A percentile compares a stretch with the other conserved stretches of the same genome.
These are phyloP conservation scores for Omphaloscelis lunosa DNA, from an alignment of 2,888 invertebrate genomes.

Conservation along the genomic window DNA sequence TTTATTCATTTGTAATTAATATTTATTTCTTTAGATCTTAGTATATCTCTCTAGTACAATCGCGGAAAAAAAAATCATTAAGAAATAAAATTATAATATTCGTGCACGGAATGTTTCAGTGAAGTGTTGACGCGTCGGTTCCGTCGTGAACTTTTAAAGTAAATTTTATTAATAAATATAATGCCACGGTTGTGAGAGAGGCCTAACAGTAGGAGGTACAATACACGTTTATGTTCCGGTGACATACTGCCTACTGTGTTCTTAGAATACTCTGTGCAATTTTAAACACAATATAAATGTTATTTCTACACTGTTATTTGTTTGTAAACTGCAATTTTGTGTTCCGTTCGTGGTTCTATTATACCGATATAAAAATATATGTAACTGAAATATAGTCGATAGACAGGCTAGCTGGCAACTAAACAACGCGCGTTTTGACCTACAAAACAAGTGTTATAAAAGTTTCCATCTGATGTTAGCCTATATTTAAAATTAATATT, in stretches of 20 bases:
- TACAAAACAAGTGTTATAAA: conserved; percentile 7
- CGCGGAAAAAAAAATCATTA: conserved; percentile 68
- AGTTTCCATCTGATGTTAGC: not conserved
- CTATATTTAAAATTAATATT: conserved; percentile 31
- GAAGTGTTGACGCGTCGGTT: conserved; percentile 64
- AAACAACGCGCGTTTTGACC: conserved; percentile 15
- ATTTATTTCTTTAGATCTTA: conserved; percentile 67
- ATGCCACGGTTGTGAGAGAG: conserved; percentile 89
- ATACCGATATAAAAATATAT: conserved; percentile 38
- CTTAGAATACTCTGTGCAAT: conserved; percentile 83
- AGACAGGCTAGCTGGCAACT: not conserved
- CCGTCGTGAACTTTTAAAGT: conserved; percentile 68
- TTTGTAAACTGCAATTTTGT: conserved; percentile 72
- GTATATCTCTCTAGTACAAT: conserved; percentile 74
- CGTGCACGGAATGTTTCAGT: conserved; percentile 68
- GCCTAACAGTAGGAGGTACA: conserved; percentile 86
- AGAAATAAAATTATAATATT: conserved; percentile 62
- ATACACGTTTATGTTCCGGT: conserved; percentile 77
- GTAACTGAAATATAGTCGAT: conserved; percentile 19
- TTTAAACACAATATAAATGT: conserved; percentile 71
- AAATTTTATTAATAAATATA: conserved; percentile 69
- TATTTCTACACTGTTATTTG: conserved; percentile 83
- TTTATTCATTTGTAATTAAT: conserved; percentile 68
- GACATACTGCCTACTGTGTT: conserved; percentile 88
- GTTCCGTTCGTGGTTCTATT: conserved; percentile 69